These are phyloP conservation scores for Cyrtonyx montezumae DNA, from an alignment of 2,113 vertebrate genomes.

Conservation along the genomic window DNA sequence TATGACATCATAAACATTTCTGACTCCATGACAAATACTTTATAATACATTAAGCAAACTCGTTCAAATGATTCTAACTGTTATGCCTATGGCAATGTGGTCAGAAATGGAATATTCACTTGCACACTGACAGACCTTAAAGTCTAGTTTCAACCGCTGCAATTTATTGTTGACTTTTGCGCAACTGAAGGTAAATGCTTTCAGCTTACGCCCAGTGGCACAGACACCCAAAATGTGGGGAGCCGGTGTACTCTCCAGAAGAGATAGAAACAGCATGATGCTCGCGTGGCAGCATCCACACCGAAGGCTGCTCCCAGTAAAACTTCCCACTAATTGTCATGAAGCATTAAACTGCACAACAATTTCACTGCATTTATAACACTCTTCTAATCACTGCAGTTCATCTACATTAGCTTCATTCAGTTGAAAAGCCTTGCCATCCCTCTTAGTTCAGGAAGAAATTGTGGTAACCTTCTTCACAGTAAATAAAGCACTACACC, in stretches of 20 bases:
- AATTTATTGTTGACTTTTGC: not conserved
- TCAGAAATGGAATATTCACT: not conserved
- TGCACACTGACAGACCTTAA: not conserved
- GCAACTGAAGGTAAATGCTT: not conserved
- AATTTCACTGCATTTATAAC: not conserved
- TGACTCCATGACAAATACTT: slow-evolving; percentile 37
- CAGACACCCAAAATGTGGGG: not conserved
- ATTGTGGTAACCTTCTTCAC: not conserved
- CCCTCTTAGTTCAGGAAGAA: not conserved
- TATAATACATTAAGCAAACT: slow-evolving; percentile 29
- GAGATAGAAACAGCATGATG: too few relatives aligned
- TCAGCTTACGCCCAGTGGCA: not conserved
- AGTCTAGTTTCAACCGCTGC: not conserved
- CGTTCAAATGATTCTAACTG: not conserved
- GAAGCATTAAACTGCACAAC: not conserved
- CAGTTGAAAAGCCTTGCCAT: not conserved
- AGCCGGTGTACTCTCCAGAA: not conserved
- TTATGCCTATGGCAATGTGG: not conserved
- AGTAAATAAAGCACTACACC: not conserved
- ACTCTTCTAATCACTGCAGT: not conserved
- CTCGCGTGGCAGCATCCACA: not conserved
- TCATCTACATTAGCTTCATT: not conserved
- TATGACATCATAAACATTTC: slow-evolving; percentile 57
- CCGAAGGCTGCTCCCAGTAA: not conserved
- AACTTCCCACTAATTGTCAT: not conserved